Conservation (phyloP, 2,888 invertebrate species). For the Leucophora obtusa region DNA sequence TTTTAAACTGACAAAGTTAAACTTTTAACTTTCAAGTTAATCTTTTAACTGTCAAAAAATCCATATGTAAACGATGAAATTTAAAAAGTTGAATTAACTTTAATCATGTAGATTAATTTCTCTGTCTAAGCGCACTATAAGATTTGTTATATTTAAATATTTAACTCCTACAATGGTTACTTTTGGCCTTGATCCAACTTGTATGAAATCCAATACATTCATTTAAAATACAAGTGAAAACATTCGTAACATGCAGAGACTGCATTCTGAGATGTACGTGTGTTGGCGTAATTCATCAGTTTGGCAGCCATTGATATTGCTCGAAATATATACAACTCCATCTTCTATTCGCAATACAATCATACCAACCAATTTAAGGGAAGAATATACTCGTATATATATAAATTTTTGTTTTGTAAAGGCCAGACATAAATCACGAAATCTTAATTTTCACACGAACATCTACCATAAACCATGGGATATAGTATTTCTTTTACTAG, state of each 20-base stretch:
- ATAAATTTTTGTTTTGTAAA: conserved; percentile 1
- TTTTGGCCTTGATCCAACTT: conserved; percentile 55
- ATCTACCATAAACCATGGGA: conserved; percentile 54
- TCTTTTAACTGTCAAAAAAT: too few species aligned
- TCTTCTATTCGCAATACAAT: conserved; percentile 43
- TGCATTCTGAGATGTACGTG: conserved; percentile 27
- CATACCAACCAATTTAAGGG: conserved; percentile 19
- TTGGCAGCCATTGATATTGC: conserved; percentile 42
- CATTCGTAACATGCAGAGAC: conserved; percentile 8
- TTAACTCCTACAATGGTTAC: neutral
- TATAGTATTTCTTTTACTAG: conserved; percentile 29
- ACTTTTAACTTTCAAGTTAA: too few species aligned
- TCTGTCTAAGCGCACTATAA: neutral
- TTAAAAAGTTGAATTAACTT: too few species aligned
- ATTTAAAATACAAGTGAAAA: conserved; percentile 33
- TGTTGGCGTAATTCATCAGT: conserved; percentile 45
- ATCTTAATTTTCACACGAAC: conserved; percentile 63
- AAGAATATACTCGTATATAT: too few species aligned
- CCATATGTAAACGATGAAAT: too few species aligned
- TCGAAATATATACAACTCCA: conserved; percentile 9
- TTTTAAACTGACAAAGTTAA: too few species aligned
- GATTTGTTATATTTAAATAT: neutral
- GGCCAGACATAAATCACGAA: conserved; percentile 61
- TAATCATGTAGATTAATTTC: too few species aligned
- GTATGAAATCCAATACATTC: conserved; percentile 32